Evolutionary conservation across 1,140 invertebrate genomes (phyloP), one percentile per base, ranked within the genome.

Genomic region (Hyposmocoma kahamanoa): DNA sequence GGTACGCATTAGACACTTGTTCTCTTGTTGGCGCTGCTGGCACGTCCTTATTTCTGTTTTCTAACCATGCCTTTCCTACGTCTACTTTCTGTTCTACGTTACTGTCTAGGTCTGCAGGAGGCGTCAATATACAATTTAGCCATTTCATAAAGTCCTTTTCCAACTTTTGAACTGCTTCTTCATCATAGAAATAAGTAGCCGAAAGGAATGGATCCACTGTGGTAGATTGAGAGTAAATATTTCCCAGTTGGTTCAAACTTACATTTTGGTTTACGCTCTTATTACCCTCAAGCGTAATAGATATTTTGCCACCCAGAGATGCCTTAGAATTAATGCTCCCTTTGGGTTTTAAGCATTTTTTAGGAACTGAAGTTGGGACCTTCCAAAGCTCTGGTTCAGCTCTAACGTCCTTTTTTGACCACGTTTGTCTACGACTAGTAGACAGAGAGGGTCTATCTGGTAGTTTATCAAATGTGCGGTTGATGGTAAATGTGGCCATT

Each of bases 71-170:
- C 72, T 92, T 92, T 0, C 90, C 92, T n/a, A 93, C 88, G 66
- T 94, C 92, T 11, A 93, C 86, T 70, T 89, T 88, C 47, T 87
- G 78, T 47, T 89, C 87, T 1, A 87, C 60, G 42, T 92, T 90
- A 24, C 91, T 90, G 57, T 92, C 90, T 0, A 93, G 77, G 58
- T 93, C 91, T 0, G 88, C 85, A 1, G 94, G 93, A 5, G 95
- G 94, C 2, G 94, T 95, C 1, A 98, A 79, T 22, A 97, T 84
- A 45, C 91, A 93, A 80, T 97, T 97, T 0, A 97, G 77, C 96
- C 96, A 97, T 53, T 93, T 92, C 55, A 92, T 93, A 62, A 97
- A 96, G 55, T 94, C 92, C 0, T 84, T 80, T 80, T 95, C 93
- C 72, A 97, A 94, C 52, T 92, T 91, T 39, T 92, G 89, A 9